phyloP scores from a whole-genome alignment of 2,113 vertebrate genomes.

The Ctenomys sociabilis region DNA sequence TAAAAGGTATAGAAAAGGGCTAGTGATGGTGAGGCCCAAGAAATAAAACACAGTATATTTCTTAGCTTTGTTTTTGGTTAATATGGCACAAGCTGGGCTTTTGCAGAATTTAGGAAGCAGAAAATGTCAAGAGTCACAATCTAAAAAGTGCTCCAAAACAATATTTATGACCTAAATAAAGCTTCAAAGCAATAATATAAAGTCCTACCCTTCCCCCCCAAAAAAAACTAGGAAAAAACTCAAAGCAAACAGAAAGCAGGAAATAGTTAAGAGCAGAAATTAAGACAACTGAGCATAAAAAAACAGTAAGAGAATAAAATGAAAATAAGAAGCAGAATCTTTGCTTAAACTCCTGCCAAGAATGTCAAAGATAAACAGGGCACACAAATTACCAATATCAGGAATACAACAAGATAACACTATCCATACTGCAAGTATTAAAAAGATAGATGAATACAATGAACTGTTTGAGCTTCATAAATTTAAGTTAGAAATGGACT shows the following conservation, averaged over 20 bases:
- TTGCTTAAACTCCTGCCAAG: background rate
- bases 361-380: background rate
- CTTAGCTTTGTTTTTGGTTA: background rate
- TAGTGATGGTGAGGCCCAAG: background rate
- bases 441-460: background rate
- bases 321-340: background rate
- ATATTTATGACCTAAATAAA: background rate
- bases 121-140: background rate
- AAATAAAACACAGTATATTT: constrained; percentile 3
- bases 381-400: background rate
- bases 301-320: background rate
- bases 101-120: constrained; percentile 6
- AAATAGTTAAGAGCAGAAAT: background rate
- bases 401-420: background rate
- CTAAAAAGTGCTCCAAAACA: background rate
- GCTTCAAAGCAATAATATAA: background rate
- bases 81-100: background rate
- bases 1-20: background rate
- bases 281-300: background rate
- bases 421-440: background rate
- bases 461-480: background rate
- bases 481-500: background rate
- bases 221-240: background rate
- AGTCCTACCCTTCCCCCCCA: too few relatives aligned
- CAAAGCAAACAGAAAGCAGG: background rate